These are phyloP conservation scores for Limonius californicus DNA, from an alignment of 1,140 invertebrate species.

Conservation along the genomic window DNA sequence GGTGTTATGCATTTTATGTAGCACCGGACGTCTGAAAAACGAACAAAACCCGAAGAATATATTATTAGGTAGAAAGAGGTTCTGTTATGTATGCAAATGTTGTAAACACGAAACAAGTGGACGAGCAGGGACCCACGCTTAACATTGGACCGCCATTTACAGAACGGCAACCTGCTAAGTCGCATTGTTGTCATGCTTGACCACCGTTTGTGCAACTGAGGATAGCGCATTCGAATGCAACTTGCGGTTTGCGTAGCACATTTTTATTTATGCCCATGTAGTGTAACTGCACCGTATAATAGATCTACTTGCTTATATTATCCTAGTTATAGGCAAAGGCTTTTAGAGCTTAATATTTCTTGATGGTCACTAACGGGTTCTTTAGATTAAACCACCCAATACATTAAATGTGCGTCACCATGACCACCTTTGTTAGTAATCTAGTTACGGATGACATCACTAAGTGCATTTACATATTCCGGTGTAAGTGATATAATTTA, in stretches of 20 bases:
- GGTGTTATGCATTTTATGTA: neutral
- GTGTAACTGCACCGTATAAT: too few species aligned
- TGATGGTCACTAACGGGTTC: too few species aligned
- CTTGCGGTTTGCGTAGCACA: neutral
- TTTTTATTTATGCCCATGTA: neutral
- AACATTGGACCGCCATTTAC: constrained; percentile 16
- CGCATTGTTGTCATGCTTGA: constrained; percentile 19
- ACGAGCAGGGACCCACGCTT: constrained; percentile 10
- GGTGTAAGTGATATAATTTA: too few species aligned
- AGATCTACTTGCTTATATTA: too few species aligned
- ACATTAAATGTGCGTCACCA: too few species aligned
- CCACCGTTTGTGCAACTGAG: constrained; percentile 35
- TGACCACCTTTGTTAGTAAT: too few species aligned
- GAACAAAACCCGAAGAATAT: neutral
- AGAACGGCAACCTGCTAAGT: constrained; percentile 36
- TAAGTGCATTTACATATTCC: too few species aligned
- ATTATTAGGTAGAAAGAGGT: neutral
- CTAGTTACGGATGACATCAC: too few species aligned
- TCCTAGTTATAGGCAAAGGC: too few species aligned
- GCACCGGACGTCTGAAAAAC: neutral
- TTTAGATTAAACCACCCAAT: too few species aligned
- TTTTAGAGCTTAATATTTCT: too few species aligned
- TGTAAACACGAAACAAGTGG: constrained; percentile 15
- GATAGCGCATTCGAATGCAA: neutral
- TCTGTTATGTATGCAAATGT: neutral